A percentile compares a stretch with the other conserved stretches of the same genome.
phyloP scores from a whole-genome alignment of 2,797 vertebrate genomes.

The Garrulus glandarius region DNA sequence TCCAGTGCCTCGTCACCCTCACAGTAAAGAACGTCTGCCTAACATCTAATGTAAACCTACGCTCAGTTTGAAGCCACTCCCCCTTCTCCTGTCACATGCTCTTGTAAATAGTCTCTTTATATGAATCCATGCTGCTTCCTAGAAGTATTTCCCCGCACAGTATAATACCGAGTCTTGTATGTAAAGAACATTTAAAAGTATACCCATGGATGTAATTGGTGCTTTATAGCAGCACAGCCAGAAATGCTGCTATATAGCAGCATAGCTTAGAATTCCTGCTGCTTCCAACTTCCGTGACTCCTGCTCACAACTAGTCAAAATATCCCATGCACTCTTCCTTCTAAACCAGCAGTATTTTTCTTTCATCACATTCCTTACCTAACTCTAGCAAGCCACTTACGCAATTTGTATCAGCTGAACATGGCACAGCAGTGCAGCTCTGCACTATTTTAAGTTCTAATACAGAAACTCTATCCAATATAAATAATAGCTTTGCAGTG shows the following conservation, averaged over 20 bases:
- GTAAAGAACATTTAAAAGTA: neutral
- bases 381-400: neutral
- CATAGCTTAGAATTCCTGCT: neutral
- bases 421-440: neutral
- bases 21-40: neutral
- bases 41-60: neutral
- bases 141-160: neutral
- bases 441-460: neutral
- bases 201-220: neutral
- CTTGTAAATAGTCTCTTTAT: neutral
- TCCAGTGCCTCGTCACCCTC: neutral
- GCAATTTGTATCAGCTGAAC: neutral
- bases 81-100: neutral
- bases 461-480: neutral
- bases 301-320: neutral
- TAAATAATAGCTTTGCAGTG: neutral
- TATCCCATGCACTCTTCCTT: neutral
- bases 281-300: neutral
- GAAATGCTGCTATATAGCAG: neutral
- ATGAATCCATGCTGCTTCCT: neutral
- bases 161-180: accelerated
- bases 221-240: neutral
- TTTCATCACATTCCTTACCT: neutral
- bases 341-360: neutral
- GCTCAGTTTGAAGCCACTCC: neutral